Evolutionary conservation across 1,140 invertebrate species (phyloP).

Genomic region (Linepithema humile): DNA sequence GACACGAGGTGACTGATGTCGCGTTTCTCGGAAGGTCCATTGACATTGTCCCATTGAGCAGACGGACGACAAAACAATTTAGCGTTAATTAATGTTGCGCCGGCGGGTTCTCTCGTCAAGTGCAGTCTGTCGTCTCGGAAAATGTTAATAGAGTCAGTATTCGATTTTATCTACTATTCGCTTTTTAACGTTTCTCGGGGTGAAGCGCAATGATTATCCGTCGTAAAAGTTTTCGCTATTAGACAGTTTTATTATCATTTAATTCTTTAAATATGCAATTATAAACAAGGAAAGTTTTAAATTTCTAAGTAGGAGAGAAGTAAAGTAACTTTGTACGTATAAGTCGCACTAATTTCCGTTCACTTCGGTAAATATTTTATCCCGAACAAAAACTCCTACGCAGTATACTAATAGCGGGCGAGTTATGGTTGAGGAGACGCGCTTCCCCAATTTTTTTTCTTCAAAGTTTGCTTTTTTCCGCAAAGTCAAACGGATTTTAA

Average conservation of each 20-base stretch:
- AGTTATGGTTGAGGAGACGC: too few species aligned
- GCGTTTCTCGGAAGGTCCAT: slow-evolving; percentile 74
- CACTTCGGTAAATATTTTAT: neutral
- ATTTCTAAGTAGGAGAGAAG: neutral
- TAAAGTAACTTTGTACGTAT: neutral
- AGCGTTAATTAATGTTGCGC: slow-evolving; percentile 73
- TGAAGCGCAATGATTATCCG: neutral
- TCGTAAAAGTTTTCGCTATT: neutral
- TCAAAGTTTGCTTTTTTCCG: neutral
- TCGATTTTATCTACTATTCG: neutral
- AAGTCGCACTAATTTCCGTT: neutral
- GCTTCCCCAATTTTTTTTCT: neutral
- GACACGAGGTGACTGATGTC: slow-evolving; percentile 53
- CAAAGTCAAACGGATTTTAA: slow-evolving; percentile 47
- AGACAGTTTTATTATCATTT: neutral
- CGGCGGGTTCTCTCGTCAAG: slow-evolving; percentile 37
- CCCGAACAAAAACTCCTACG: neutral
- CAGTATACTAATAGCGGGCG: neutral
- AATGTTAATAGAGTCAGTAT: slow-evolving; percentile 30
- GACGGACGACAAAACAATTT: slow-evolving; percentile 76
- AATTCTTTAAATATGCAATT: neutral
- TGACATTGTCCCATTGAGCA: slow-evolving; percentile 72
- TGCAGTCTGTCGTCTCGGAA: slow-evolving; percentile 18
- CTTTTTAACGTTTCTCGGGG: neutral
- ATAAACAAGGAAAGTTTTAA: neutral